These are phyloP conservation scores for Podocnemis expansa DNA, from an alignment of 2,113 vertebrate species.

Conservation along the genomic window DNA sequence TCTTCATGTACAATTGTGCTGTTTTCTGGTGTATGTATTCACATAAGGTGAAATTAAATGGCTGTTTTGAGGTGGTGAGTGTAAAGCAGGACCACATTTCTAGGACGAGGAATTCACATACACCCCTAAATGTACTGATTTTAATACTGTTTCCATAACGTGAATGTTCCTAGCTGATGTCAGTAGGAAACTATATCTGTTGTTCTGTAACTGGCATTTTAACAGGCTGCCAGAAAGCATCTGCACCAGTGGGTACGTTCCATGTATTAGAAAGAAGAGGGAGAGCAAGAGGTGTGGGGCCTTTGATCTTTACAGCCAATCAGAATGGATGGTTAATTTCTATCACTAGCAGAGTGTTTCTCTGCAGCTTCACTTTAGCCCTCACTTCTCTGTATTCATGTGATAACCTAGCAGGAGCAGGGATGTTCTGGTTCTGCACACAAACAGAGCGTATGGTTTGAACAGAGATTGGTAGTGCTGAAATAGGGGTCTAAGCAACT, in stretches of 20 bases:
- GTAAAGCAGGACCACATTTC: conserved; percentile 29
- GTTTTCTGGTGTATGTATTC: not conserved
- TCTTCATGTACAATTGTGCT: not conserved
- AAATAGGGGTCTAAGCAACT: not conserved
- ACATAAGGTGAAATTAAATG: not conserved
- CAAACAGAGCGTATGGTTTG: not conserved
- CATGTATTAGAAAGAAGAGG: conserved; percentile 45
- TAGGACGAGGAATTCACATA: conserved; percentile 10
- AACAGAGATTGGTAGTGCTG: not conserved
- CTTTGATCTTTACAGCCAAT: conserved; percentile 59
- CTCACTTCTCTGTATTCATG: not conserved
- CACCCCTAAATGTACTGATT: conserved; percentile 36
- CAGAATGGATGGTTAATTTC: conserved; percentile 61
- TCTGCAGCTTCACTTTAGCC: conserved; percentile 35
- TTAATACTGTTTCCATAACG: conserved; percentile 20
- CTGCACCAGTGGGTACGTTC: conserved; percentile 66
- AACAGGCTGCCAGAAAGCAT: conserved; percentile 67
- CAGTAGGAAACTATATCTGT: conserved; percentile 67
- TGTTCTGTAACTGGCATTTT: conserved; percentile 69
- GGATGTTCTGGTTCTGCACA: not conserved
- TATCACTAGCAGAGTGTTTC: conserved; percentile 40
- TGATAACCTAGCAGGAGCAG: not conserved
- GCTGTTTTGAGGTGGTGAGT: not conserved
- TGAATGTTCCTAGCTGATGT: conserved; percentile 68
- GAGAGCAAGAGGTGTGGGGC: conserved; percentile 74